phyloP scores from a whole-genome alignment of 2,113 vertebrate species.

The Spizaetus ornatus region DNA sequence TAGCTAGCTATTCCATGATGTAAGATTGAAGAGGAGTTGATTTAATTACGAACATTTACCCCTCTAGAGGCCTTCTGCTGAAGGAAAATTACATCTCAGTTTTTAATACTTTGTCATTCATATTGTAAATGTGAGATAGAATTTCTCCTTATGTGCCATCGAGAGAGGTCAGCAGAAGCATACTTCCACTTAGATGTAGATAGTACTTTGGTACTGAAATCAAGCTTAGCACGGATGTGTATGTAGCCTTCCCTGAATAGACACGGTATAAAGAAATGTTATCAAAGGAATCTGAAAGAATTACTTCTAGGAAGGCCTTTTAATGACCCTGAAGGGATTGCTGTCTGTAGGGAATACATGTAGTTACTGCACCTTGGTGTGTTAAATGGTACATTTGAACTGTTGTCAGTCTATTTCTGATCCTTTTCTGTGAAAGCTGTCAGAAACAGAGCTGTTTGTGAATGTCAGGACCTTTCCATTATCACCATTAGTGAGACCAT shows the following conservation, averaged over 20 bases:
- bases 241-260: not conserved
- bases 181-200: not conserved
- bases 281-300: not conserved
- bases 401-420: not conserved
- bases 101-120: not conserved
- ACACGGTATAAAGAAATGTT: not conserved
- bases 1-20: not conserved
- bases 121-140: not conserved
- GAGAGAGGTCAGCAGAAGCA: not conserved
- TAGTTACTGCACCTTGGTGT: not conserved
- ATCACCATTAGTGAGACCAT: not conserved
- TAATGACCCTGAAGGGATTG: slow-evolving; percentile 22
- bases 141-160: not conserved
- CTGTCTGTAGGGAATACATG: not conserved
- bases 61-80: not conserved
- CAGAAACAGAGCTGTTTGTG: slow-evolving; percentile 8
- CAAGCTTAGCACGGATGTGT: not conserved
- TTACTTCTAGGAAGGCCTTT: not conserved
- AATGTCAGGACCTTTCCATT: slow-evolving; percentile 7
- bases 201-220: not conserved
- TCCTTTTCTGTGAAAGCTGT: not conserved
- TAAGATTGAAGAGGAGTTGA: not conserved
- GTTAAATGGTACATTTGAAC: slow-evolving; percentile 4
- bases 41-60: not conserved
- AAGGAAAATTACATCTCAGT: not conserved